Evolutionary conservation across 2,113 vertebrate species (phyloP).

Genomic region (Ceyx margarethae): DNA sequence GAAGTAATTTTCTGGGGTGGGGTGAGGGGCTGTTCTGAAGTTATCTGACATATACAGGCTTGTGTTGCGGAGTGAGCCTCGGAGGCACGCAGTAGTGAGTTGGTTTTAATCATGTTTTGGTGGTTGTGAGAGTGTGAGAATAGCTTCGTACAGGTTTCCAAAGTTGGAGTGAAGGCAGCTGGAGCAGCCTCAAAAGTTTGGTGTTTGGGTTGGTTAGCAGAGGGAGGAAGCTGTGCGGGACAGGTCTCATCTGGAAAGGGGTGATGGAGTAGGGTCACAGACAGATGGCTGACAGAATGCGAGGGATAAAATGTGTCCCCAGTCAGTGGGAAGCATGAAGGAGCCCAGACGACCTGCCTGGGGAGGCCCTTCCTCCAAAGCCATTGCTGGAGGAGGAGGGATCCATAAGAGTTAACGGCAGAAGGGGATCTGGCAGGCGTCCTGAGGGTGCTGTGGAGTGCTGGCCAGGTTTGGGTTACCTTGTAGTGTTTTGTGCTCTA

Average conservation of each 20-base stretch:
- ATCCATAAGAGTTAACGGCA: not conserved
- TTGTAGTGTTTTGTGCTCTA: fast-evolving
- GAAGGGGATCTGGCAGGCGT: not conserved
- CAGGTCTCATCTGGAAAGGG: fast-evolving
- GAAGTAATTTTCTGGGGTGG: not conserved
- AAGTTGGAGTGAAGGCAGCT: not conserved
- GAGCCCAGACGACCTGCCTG: not conserved
- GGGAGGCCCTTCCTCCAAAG: not conserved
- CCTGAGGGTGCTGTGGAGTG: no score
- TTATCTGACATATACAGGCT: not conserved
- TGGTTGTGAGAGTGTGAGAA: not conserved
- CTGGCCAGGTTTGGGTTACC: not conserved
- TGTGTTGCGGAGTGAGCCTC: not conserved
- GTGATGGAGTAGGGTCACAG: fast-evolving
- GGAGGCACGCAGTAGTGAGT: not conserved
- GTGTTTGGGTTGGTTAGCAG: not conserved
- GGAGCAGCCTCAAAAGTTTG: not conserved
- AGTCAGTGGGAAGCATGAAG: fast-evolving
- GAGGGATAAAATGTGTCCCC: not conserved
- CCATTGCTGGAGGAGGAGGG: not conserved
- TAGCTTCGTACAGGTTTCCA: not conserved
- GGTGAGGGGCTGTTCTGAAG: not conserved
- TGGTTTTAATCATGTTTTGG: not conserved
- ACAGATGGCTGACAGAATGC: not conserved
- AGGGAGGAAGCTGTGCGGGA: not conserved